Conservation (phyloP, 2,113 vertebrate genomes). For the Ceuthmochares aereus region DNA sequence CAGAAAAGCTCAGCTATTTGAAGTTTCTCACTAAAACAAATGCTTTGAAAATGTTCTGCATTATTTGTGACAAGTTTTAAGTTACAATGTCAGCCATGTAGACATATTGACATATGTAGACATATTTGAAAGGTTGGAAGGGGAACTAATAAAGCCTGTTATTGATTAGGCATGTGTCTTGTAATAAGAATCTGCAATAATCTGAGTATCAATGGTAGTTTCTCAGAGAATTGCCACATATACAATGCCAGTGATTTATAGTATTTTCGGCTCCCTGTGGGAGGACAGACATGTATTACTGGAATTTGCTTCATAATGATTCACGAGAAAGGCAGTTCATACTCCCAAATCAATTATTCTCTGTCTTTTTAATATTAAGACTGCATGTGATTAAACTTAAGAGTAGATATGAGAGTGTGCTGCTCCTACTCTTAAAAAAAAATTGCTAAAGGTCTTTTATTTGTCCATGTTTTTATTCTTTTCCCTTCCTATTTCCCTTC, state of each 20-base stretch:
- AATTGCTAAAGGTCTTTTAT: not conserved
- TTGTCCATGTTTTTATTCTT: not conserved
- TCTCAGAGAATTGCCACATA: conserved; percentile 25
- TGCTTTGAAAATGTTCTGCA: not conserved
- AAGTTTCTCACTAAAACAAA: not conserved
- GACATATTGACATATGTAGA: not conserved
- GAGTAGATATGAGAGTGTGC: not conserved
- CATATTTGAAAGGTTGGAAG: not conserved
- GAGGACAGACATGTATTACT: conserved; percentile 18
- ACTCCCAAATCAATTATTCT: conserved; percentile 4
- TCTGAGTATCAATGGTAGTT: conserved; percentile 4
- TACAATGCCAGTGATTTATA: conserved; percentile 12
- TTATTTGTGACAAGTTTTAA: not conserved
- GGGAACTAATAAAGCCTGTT: not conserved
- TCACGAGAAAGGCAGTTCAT: conserved; percentile 21
- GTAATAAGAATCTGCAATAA: conserved; percentile 40
- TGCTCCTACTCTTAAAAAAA: not conserved
- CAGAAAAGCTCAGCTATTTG: not conserved
- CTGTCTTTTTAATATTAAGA: conserved; percentile 1
- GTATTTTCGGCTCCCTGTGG: conserved; percentile 1
- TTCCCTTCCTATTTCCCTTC: not conserved
- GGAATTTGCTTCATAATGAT: conserved; percentile 17
- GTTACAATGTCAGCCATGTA: not conserved
- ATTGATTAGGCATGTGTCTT: conserved; percentile 21
- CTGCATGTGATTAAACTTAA: conserved; percentile 18